These are phyloP conservation scores for Neolamprologus devosi DNA, from an alignment of 2,113 vertebrate species.

Conservation along the genomic window DNA sequence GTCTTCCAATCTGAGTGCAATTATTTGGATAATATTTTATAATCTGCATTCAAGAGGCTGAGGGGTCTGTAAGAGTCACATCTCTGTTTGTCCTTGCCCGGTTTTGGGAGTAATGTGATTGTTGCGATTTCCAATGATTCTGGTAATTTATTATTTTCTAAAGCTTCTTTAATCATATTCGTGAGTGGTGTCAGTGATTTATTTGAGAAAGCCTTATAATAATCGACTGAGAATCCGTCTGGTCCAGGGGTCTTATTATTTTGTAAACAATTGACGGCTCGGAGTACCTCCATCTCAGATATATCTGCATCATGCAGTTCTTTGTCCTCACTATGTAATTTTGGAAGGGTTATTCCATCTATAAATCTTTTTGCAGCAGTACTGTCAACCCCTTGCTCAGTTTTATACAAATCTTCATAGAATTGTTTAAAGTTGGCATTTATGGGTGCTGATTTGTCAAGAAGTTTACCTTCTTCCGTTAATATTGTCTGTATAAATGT, in stretches of 20 bases:
- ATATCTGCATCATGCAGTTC: too few relatives aligned
- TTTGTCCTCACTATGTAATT: too few relatives aligned
- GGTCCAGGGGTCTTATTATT: too few relatives aligned
- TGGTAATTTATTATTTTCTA: not conserved
- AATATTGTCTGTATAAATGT: not conserved
- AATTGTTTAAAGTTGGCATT: not conserved
- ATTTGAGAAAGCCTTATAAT: too few relatives aligned
- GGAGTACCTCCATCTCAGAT: rapidly evolving
- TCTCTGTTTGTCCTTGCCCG: not conserved
- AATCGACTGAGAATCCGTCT: rapidly evolving
- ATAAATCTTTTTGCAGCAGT: not conserved
- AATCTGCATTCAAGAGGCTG: not conserved
- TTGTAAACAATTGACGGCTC: too few relatives aligned
- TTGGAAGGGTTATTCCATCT: too few relatives aligned
- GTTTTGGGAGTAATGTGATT: not conserved
- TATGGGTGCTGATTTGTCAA: not conserved
- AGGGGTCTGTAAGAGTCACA: not conserved
- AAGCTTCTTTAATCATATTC: not conserved
- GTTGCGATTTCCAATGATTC: rapidly evolving
- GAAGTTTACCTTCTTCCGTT: rapidly evolving
- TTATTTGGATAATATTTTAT: not conserved
- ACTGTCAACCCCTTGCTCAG: not conserved
- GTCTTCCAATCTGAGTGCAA: not conserved
- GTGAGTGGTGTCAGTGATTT: rapidly evolving
- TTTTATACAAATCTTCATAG: too few relatives aligned